Conservation (phyloP, 1,140 invertebrate species). For the Diploscapter pachys region DNA sequence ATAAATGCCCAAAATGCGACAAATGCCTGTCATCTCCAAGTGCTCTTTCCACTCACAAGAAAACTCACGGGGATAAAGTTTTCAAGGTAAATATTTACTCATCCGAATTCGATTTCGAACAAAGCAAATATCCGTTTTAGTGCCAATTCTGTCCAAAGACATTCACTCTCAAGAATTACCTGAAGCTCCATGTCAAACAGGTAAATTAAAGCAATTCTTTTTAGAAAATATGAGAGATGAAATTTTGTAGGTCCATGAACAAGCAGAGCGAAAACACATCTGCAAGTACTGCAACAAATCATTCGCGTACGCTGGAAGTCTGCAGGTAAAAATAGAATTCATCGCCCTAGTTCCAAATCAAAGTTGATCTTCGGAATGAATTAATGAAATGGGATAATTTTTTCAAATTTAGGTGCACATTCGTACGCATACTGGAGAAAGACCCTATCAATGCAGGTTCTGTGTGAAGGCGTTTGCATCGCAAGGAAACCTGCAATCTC, state of each 20-base stretch:
- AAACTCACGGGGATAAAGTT: constrained; percentile 71
- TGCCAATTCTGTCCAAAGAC: constrained; percentile 78
- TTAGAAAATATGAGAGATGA: background rate
- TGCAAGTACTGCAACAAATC: constrained; percentile 64
- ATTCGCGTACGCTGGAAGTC: constrained; percentile 60
- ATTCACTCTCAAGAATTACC: constrained; percentile 77
- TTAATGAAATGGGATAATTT: background rate
- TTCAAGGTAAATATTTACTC: constrained; percentile 59
- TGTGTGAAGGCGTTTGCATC: constrained; percentile 81
- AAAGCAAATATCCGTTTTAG: constrained; percentile 53
- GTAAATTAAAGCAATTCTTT: no score
- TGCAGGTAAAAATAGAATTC: constrained; percentile 42
- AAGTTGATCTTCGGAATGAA: background rate
- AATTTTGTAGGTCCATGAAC: constrained; percentile 47
- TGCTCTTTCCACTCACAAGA: constrained; percentile 58
- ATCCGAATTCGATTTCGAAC: background rate
- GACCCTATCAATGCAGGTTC: constrained; percentile 85
- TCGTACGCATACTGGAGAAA: constrained; percentile 87
- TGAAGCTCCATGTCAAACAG: constrained; percentile 75
- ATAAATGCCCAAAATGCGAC: constrained; percentile 26
- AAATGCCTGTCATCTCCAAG: constrained; percentile 56
- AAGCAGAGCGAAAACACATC: constrained; percentile 59
- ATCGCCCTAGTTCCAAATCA: background rate
- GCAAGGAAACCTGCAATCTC: constrained; percentile 57
- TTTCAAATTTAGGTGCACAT: constrained; percentile 73